These are phyloP conservation scores for Herminia tarsipennalis DNA, from an alignment of 2,888 invertebrate genomes.

Conservation along the genomic window DNA sequence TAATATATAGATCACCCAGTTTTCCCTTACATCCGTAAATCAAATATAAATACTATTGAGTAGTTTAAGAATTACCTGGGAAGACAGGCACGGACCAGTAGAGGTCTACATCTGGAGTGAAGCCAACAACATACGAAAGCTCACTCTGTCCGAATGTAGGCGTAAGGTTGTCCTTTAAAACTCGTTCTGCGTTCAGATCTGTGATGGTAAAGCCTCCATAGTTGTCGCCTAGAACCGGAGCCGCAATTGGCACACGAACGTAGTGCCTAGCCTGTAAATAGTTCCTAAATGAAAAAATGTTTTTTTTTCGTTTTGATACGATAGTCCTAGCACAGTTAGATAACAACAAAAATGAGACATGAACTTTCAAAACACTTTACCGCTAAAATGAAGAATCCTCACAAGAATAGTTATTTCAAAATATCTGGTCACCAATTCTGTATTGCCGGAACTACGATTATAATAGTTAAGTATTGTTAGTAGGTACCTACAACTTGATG, in stretches of 20 bases:
- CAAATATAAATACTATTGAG: not conserved
- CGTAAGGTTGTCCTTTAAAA: conserved; percentile 67
- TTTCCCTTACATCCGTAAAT: too few species aligned
- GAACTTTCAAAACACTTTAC: too few species aligned
- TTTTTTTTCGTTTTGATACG: too few species aligned
- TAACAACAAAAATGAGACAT: too few species aligned
- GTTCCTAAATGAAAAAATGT: not conserved
- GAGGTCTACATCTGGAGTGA: conserved; percentile 59
- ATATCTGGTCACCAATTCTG: too few species aligned
- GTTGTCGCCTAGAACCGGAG: conserved; percentile 70
- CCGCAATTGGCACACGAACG: conserved; percentile 64
- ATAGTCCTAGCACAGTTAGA: too few species aligned
- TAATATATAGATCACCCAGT: too few species aligned
- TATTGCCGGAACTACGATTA: too few species aligned
- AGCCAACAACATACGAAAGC: conserved; percentile 68
- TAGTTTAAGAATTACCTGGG: conserved; percentile 55
- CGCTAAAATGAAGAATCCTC: too few species aligned
- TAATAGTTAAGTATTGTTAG: too few species aligned
- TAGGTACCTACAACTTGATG: too few species aligned
- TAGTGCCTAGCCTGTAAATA: conserved; percentile 63
- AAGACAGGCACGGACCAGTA: conserved; percentile 78
- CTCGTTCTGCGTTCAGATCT: conserved; percentile 62
- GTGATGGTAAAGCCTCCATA: conserved; percentile 74
- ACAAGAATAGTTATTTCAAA: too few species aligned
- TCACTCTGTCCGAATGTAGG: conserved; percentile 72